phyloP scores from a whole-genome alignment of 2,797 vertebrate species.

The Sylvilagus floridanus region DNA sequence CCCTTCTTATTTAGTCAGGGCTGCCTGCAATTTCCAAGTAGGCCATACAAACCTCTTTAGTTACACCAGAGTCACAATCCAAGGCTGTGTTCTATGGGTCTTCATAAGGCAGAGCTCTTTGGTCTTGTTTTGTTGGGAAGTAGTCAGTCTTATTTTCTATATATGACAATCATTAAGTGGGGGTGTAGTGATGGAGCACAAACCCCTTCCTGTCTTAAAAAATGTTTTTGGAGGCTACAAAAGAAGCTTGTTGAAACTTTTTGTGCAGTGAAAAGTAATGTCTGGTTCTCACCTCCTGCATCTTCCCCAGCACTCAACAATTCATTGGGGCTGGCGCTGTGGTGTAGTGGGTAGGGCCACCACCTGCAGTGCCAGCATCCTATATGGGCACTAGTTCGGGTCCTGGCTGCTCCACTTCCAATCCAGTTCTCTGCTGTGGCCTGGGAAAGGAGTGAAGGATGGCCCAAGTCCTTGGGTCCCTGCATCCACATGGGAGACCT shows the following conservation, averaged over 20 bases:
- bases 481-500: no score
- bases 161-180: neutral
- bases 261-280: neutral
- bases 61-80: neutral
- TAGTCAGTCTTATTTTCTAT: neutral
- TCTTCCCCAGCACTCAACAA: neutral
- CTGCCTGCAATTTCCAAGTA: neutral
- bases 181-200: neutral
- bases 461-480: no score
- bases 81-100: neutral
- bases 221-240: neutral
- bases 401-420: no score
- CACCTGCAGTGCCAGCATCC: no score
- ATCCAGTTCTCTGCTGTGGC: no score
- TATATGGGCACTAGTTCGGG: no score
- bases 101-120: neutral
- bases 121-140: constrained; percentile 12
- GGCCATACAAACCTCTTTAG: neutral
- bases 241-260: neutral
- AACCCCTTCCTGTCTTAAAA: neutral
- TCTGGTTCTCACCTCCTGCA: constrained; percentile 1
- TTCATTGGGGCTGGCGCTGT: no score
- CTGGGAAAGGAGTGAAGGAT: no score
- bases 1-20: neutral
- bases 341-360: no score